Percentiles rank a stretch among this genome's conserved stretches.
phyloP scores from a whole-genome alignment of 2,797 vertebrate species.

The Oreochromis mossambicus region DNA sequence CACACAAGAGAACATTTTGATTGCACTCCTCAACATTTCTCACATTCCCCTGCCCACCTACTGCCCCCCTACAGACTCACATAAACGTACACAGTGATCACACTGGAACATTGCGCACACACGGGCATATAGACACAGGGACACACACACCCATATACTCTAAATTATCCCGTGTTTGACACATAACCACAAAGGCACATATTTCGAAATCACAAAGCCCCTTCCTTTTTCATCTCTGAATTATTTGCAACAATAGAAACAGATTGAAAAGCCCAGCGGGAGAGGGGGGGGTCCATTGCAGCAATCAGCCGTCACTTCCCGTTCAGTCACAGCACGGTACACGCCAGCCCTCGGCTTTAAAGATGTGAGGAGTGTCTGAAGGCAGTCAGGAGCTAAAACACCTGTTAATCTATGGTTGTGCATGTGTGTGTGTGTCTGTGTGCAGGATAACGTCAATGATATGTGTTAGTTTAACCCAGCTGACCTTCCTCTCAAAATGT shows the following conservation, averaged over 20 bases:
- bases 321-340: slow-evolving; percentile 8
- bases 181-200: slow-evolving; percentile 19
- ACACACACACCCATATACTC: neutral
- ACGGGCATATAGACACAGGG: neutral
- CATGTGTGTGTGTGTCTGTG: slow-evolving; percentile 4
- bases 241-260: slow-evolving; percentile 49
- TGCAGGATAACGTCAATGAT: slow-evolving; percentile 20
- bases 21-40: slow-evolving; percentile 69
- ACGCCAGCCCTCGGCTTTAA: neutral
- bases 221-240: slow-evolving; percentile 9
- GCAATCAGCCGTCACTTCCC: slow-evolving; percentile 43
- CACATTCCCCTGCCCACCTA: slow-evolving; percentile 66
- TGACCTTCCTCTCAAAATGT: slow-evolving; percentile 52
- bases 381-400: slow-evolving; percentile 30
- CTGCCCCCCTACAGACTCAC: neutral
- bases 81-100: neutral
- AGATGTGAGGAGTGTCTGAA: neutral
- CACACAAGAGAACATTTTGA: slow-evolving; percentile 66
- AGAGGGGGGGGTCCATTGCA: slow-evolving; percentile 23
- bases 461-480: slow-evolving; percentile 54
- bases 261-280: slow-evolving; percentile 48
- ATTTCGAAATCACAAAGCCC: slow-evolving; percentile 33
- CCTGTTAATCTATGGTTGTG: slow-evolving; percentile 45
- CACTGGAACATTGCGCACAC: neutral
- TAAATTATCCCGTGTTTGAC: neutral